These are phyloP conservation scores for Poeciliopsis presidionis DNA, from an alignment of 2,797 vertebrate species.

Conservation along the genomic window DNA sequence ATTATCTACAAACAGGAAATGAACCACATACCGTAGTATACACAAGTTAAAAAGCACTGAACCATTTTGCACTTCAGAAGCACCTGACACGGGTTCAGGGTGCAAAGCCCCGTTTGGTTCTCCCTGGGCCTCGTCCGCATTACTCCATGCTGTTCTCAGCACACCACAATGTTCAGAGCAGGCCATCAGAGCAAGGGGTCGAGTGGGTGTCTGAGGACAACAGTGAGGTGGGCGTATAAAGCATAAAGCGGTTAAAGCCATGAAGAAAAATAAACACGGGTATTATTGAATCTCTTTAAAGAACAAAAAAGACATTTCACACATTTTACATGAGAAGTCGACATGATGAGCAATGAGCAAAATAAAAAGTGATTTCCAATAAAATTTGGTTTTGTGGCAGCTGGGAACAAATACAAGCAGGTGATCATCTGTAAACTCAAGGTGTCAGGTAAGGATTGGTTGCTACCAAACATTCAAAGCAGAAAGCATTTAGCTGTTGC, in stretches of 20 bases:
- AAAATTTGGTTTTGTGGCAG: constrained; percentile 57
- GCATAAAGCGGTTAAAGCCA: constrained; percentile 75
- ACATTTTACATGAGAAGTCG: constrained; percentile 61
- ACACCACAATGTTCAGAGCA: constrained; percentile 83
- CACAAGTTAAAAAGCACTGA: constrained; percentile 77
- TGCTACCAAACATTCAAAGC: constrained; percentile 84
- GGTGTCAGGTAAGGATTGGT: constrained; percentile 74
- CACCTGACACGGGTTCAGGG: constrained; percentile 65
- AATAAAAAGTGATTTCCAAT: constrained; percentile 41
- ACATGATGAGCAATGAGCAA: constrained; percentile 36
- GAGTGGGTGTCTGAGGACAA: constrained; percentile 47
- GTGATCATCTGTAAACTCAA: constrained; percentile 72
- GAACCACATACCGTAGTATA: constrained; percentile 63
- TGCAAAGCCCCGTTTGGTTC: constrained; percentile 46
- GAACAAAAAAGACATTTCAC: constrained; percentile 58
- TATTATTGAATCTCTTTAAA: constrained; percentile 54
- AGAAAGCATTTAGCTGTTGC: constrained; percentile 77
- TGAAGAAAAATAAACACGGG: constrained; percentile 35
- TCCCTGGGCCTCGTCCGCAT: constrained; percentile 76
- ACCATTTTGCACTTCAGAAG: constrained; percentile 75
- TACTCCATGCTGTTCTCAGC: constrained; percentile 83
- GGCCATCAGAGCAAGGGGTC: constrained; percentile 54
- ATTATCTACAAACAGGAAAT: constrained; percentile 72
- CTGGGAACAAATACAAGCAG: constrained; percentile 73
- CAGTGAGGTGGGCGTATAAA: constrained; percentile 54